Evolutionary conservation across 2,797 vertebrate species (phyloP).

Genomic region (Eulemur rubriventer): DNA sequence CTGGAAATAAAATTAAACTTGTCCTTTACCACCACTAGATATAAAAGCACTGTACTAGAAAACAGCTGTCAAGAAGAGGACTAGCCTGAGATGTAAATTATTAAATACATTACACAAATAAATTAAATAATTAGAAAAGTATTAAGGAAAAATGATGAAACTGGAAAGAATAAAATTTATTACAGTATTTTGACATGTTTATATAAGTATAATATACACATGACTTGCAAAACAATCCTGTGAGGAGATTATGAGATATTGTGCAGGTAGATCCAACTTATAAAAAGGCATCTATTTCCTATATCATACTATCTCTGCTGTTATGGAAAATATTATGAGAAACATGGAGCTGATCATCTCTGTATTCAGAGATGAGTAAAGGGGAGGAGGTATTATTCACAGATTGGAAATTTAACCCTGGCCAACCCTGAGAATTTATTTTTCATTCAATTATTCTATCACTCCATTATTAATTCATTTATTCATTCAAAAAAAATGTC

Average conservation of each 20-base stretch:
- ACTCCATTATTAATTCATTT: not conserved
- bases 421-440: not conserved
- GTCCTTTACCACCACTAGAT: not conserved
- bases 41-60: not conserved
- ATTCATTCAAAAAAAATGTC: not conserved
- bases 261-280: not conserved
- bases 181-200: not conserved
- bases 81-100: not conserved
- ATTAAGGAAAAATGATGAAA: not conserved
- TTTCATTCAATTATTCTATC: not conserved
- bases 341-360: not conserved
- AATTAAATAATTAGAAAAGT: not conserved
- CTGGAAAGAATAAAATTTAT: not conserved
- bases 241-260: not conserved
- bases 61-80: not conserved
- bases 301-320: rapidly evolving
- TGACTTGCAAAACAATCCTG: not conserved
- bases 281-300: not conserved
- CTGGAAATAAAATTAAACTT: not conserved
- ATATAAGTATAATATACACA: not conserved
- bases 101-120: not conserved
- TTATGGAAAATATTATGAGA: not conserved
- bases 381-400: not conserved
- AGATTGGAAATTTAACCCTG: not conserved
- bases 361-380: not conserved